phyloP scores from a whole-genome alignment of 1,140 invertebrate species.

The Zaprionus nigranus region DNA sequence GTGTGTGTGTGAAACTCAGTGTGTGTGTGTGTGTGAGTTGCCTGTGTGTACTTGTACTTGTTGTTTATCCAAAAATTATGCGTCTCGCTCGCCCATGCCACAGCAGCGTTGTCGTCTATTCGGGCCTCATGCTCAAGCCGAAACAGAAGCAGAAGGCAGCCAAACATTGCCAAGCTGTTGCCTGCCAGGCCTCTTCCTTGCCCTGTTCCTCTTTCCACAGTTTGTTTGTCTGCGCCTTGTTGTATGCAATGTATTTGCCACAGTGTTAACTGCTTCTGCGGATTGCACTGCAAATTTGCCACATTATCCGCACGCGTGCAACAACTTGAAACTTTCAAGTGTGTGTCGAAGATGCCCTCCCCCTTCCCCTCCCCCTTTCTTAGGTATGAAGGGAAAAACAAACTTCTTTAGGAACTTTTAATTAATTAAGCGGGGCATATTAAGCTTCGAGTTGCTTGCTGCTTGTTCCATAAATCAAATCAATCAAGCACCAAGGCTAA shows the following conservation, averaged over 20 bases:
- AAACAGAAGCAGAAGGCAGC: constrained; percentile 58
- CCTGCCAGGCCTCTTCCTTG: constrained; percentile 22
- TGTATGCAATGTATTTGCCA: constrained; percentile 48
- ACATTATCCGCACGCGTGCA: constrained; percentile 38
- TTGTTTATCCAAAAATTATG: constrained; percentile 79
- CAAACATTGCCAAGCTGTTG: constrained; percentile 74
- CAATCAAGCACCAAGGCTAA: constrained; percentile 16
- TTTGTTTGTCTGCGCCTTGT: constrained; percentile 32
- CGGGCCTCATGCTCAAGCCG: not conserved
- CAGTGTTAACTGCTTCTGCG: constrained; percentile 48
- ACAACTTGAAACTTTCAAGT: constrained; percentile 33
- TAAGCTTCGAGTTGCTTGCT: not conserved
- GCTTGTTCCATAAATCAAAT: constrained; percentile 29
- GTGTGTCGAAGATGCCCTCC: constrained; percentile 10
- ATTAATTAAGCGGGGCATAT: constrained; percentile 57
- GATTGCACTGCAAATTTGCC: constrained; percentile 24
- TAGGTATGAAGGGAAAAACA: not conserved
- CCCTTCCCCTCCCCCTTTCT: not conserved
- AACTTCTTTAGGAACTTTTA: constrained; percentile 62
- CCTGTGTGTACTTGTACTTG: constrained; percentile 47
- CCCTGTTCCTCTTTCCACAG: constrained; percentile 9
- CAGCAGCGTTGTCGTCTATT: not conserved
- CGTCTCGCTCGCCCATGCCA: constrained; percentile 49
- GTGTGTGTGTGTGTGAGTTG: constrained; percentile 29
- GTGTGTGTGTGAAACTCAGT: constrained; percentile 18